A percentile compares a stretch with the other conserved stretches of the same genome.
phyloP scores from a whole-genome alignment of 1,140 invertebrate species.

The Platyscapa corneri region DNA sequence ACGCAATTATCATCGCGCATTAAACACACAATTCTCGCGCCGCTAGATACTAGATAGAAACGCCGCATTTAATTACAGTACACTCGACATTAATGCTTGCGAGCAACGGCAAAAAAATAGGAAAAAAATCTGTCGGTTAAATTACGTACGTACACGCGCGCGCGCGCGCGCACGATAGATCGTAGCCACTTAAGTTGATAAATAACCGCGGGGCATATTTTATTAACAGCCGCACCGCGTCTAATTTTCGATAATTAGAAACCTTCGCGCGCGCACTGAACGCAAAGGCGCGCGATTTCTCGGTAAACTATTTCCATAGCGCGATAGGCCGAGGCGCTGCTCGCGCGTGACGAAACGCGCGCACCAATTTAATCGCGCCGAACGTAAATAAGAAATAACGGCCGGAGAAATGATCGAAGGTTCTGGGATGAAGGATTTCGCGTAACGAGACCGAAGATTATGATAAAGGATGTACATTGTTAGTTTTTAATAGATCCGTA shows the following conservation, averaged over 20 bases:
- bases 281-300: not conserved
- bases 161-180: not conserved
- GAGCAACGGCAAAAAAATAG: not conserved
- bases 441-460: not conserved
- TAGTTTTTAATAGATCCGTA: constrained; percentile 2
- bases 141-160: not conserved
- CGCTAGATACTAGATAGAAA: constrained; percentile 52
- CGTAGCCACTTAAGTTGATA: constrained; percentile 29
- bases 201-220: constrained; percentile 35
- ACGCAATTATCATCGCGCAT: constrained; percentile 41
- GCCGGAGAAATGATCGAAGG: not conserved
- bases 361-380: constrained; percentile 16
- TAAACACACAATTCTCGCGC: constrained; percentile 14
- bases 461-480: not conserved
- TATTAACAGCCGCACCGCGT: constrained; percentile 27
- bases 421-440: not conserved
- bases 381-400: constrained; percentile 12
- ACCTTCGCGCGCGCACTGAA: not conserved
- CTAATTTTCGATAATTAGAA: constrained; percentile 49
- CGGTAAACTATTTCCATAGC: not conserved
- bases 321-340: not conserved
- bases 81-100: not conserved
- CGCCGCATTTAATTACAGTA: constrained; percentile 37
- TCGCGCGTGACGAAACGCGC: constrained; percentile 15
- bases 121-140: not conserved